Base-by-base conservation (phyloP, 2,113 vertebrate species). In the Alligator mississippiensis region DNA sequence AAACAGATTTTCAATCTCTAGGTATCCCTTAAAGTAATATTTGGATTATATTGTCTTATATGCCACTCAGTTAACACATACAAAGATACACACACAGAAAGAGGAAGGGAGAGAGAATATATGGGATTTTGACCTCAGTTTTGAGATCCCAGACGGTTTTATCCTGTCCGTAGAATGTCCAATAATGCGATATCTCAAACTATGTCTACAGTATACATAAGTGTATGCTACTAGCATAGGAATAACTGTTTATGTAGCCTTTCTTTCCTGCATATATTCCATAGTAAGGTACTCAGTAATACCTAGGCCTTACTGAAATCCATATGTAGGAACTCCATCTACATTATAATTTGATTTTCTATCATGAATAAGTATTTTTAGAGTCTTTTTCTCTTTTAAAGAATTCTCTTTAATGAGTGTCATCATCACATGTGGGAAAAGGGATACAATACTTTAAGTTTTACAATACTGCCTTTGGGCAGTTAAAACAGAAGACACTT, bases 291-390 rank as follows among this genome's bases (percentile, higher is more conserved):
- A 76, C 64, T 85, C 18, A 80, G 5, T 68, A 93, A 83, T 64
- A 84, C 38, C 18, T 15, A 91, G 80, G 17, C 87, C n/a, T 77
- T 64, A 77, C 54, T 77, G 83, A 91, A 94, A 90, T 84, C 55
- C 72, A 76, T 54, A 85, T n/a, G 90, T 66, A 88, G 9, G 34
- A 68, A 82, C 54, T 72, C 28, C 34, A 86, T 83, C 22, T 59
- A 78, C 8, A 72, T 54, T 14, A 77, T 82, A 84, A 87, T 86
- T 87, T 58, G 13, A 80, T 38, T 93, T 90, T 92, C 95, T 81
- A 75, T 90, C 66, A 81, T 5, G 38, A 30, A 72, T 38, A 54
- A 64, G 60, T 58, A 1, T 57, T 93, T 80, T 90, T 77, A 77
- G 72, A 38, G 5, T 61, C 64, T 77, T 93, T 90, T 89, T 6